phyloP scores from a whole-genome alignment of 2,113 vertebrate species.

The Dicaeum eximium region DNA sequence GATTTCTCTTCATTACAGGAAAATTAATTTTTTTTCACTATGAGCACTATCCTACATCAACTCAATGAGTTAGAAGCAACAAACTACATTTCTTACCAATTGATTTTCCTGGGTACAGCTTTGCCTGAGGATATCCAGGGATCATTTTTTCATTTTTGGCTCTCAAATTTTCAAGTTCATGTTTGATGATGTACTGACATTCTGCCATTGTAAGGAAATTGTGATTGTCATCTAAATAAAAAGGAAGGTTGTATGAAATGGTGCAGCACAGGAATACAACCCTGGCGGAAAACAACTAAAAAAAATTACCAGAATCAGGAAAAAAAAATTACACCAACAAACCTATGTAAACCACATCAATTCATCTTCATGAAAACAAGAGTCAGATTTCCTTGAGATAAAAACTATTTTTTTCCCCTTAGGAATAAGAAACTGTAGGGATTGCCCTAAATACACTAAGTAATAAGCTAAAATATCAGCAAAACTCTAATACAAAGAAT shows the following conservation, averaged over 20 bases:
- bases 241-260: not conserved
- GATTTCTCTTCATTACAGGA: not conserved
- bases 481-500: not conserved
- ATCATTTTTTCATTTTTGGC: slow-evolving; percentile 88
- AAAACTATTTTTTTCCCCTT: not conserved
- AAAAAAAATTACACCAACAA: not conserved
- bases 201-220: slow-evolving; percentile 91
- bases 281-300: not conserved
- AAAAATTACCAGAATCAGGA: not conserved
- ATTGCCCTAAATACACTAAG: not conserved
- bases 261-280: not conserved
- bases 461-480: not conserved
- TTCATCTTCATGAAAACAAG: not conserved
- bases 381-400: not conserved
- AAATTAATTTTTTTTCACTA: not conserved
- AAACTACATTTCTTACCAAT: slow-evolving; percentile 79
- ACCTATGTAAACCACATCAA: not conserved
- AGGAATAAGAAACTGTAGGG: not conserved
- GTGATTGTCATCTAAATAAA: slow-evolving; percentile 83
- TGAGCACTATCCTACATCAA: not conserved
- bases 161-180: slow-evolving; percentile 93
- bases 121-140: slow-evolving; percentile 86
- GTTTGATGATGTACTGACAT: slow-evolving; percentile 94
- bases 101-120: slow-evolving; percentile 95
- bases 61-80: not conserved